These are phyloP conservation scores for Hoplodrina ambigua DNA, from an alignment of 2,888 invertebrate genomes.

Conservation along the genomic window DNA sequence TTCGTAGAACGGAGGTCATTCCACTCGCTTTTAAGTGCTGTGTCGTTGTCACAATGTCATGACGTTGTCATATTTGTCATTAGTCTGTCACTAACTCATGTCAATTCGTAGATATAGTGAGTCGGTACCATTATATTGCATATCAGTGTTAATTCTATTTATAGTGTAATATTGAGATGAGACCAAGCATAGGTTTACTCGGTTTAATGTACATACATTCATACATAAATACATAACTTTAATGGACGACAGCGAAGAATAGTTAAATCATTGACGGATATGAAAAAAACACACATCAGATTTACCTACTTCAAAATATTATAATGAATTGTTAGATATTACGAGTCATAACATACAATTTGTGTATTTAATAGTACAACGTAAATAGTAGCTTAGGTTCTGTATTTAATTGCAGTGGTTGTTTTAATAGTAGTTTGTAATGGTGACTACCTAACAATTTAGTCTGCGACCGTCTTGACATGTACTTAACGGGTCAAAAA, in stretches of 20 bases:
- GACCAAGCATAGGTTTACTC: constrained; percentile 68
- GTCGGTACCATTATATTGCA: constrained; percentile 69
- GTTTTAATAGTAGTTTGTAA: background rate
- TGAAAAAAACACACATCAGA: background rate
- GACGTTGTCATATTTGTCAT: constrained; percentile 49
- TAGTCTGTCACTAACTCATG: constrained; percentile 45
- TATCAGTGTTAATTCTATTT: constrained; percentile 69
- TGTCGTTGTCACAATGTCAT: constrained; percentile 74
- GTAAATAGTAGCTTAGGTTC: background rate
- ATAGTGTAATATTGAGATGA: constrained; percentile 65
- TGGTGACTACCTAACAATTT: background rate
- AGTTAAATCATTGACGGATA: constrained; percentile 24
- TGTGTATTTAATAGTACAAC: constrained; percentile 11
- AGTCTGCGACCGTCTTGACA: background rate
- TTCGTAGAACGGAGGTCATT: constrained; percentile 77
- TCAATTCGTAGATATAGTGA: constrained; percentile 67
- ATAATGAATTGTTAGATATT: constrained; percentile 12
- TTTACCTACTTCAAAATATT: background rate
- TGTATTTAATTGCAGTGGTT: background rate
- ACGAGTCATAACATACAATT: constrained; percentile 1
- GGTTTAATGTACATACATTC: constrained; percentile 51
- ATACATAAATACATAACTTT: constrained; percentile 38
- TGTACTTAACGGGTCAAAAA: background rate
- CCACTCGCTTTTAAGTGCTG: constrained; percentile 80
- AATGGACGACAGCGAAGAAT: constrained; percentile 27